Evolutionary conservation across 2,888 invertebrate species (phyloP).

Genomic region (Andrena hattorfiana): DNA sequence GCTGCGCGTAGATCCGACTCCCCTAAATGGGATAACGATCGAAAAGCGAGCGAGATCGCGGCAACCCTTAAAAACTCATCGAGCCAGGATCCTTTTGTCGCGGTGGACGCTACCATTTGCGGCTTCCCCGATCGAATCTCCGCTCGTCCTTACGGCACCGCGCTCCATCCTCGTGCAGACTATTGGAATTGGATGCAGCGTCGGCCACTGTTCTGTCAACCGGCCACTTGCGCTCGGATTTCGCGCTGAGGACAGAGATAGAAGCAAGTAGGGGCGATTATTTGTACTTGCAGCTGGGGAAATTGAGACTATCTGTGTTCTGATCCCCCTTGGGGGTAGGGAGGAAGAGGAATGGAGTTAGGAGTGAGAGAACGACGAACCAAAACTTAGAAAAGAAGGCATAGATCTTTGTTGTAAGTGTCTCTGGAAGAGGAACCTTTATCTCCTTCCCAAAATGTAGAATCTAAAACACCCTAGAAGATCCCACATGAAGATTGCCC

Average conservation of each 20-base stretch:
- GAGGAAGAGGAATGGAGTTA: neutral
- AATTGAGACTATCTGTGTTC: slow-evolving; percentile 27
- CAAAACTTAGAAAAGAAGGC: no score
- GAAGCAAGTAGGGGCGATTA: slow-evolving; percentile 29
- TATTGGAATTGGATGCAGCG: slow-evolving; percentile 61
- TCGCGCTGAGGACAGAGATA: slow-evolving; percentile 37
- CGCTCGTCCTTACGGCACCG: slow-evolving; percentile 59
- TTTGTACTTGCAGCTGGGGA: slow-evolving; percentile 43
- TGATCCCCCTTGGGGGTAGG: neutral
- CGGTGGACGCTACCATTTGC: slow-evolving; percentile 68
- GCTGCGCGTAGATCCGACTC: slow-evolving; percentile 56
- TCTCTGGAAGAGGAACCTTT: no score
- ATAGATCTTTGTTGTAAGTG: no score
- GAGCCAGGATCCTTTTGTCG: slow-evolving; percentile 63
- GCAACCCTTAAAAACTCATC: slow-evolving; percentile 65
- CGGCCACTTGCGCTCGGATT: slow-evolving; percentile 40
- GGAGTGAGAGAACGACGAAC: no score
- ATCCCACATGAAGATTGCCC: no score
- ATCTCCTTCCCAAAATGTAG: no score
- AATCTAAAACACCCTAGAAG: no score
- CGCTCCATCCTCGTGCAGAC: slow-evolving; percentile 44
- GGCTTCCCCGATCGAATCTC: slow-evolving; percentile 70
- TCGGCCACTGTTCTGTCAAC: slow-evolving; percentile 74
- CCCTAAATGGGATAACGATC: slow-evolving; percentile 78
- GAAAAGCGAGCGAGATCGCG: slow-evolving; percentile 69